Percentiles rank a stretch among this genome's conserved stretches.
phyloP scores from a whole-genome alignment of 2,797 vertebrate genomes.

The Acropternis orthonyx region DNA sequence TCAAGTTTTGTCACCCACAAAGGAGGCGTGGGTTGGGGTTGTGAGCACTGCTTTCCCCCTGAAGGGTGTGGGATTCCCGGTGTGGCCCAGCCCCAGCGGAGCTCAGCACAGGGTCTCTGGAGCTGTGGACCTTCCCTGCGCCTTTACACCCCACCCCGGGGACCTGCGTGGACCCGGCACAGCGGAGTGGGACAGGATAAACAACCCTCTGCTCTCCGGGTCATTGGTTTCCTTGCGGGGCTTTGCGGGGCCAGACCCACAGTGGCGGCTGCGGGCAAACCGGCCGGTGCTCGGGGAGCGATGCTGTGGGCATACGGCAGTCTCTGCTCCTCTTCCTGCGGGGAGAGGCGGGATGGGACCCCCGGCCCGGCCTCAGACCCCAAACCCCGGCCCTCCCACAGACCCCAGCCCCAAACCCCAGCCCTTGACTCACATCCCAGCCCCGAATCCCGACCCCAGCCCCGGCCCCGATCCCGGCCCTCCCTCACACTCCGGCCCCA shows the following conservation, averaged over 20 bases:
- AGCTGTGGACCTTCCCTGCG: not conserved
- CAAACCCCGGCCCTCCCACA: fast-evolving
- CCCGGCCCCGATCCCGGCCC: too few species aligned
- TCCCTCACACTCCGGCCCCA: too few species aligned
- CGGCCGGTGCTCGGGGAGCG: not conserved
- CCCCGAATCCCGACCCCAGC: too few species aligned
- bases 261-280: not conserved
- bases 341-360: fast-evolving
- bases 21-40: fast-evolving
- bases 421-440: too few species aligned
- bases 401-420: too few species aligned
- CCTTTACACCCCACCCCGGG: not conserved
- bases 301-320: not conserved
- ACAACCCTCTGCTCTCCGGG: not conserved
- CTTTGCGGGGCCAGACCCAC: not conserved
- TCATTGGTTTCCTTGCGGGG: not conserved
- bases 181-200: too few species aligned
- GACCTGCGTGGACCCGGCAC: not conserved
- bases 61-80: fast-evolving
- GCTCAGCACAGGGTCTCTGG: not conserved
- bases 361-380: too few species aligned
- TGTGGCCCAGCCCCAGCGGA: not conserved
- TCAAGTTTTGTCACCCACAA: too few species aligned
- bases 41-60: not conserved
- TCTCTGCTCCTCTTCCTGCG: not conserved